Evolutionary conservation across 2,113 vertebrate genomes (phyloP).

Genomic region (Scomber colias): DNA sequence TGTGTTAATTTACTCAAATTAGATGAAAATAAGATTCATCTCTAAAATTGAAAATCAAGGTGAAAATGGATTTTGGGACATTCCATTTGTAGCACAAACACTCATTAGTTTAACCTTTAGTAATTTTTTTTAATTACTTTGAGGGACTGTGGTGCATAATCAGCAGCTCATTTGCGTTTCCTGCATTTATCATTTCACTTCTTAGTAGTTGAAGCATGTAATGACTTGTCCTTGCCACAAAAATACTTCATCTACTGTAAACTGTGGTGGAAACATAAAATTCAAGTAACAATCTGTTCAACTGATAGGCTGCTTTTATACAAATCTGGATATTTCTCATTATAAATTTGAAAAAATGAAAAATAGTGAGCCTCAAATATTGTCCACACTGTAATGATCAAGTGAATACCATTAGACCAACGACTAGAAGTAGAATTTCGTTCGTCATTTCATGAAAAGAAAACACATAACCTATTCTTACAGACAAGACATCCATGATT

Average conservation of each 20-base stretch:
- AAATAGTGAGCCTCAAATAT: conserved; percentile 12
- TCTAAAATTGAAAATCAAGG: conserved; percentile 19
- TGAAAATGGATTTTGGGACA: conserved; percentile 28
- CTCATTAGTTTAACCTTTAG: conserved; percentile 44
- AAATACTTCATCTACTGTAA: conserved; percentile 35
- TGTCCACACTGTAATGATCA: conserved; percentile 15
- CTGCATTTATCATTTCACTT: conserved; percentile 37
- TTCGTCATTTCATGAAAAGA: background rate
- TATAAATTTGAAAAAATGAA: conserved; percentile 3
- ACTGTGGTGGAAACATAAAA: background rate
- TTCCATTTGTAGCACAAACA: conserved; percentile 11
- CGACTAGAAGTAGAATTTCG: background rate
- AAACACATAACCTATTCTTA: background rate
- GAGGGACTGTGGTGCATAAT: conserved; percentile 38
- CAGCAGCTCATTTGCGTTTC: conserved; percentile 50
- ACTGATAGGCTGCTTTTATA: background rate
- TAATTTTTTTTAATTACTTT: conserved; percentile 44
- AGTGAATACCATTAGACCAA: background rate
- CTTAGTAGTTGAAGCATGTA: conserved; percentile 23
- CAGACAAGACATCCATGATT: conserved; percentile 6
- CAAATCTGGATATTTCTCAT: background rate
- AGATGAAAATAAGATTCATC: conserved; percentile 11
- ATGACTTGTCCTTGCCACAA: conserved; percentile 49
- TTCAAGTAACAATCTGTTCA: background rate
- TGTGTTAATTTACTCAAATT: background rate